Evolutionary conservation across 2,797 vertebrate genomes (phyloP).

Genomic region (Buceros bicornis): DNA sequence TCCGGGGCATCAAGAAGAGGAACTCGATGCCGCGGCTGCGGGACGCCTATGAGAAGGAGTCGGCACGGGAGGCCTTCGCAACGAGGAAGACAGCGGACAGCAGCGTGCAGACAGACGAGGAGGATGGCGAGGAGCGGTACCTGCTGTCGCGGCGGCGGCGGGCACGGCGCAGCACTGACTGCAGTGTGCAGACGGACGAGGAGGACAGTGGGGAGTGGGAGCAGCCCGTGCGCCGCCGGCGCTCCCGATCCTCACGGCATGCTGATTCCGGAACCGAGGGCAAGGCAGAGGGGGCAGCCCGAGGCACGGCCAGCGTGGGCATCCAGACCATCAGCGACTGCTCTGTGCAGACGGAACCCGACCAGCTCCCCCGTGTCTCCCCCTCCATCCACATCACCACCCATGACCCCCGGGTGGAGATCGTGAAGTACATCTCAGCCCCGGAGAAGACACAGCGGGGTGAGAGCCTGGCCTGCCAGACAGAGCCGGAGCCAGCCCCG

Average conservation of each 20-base stretch:
- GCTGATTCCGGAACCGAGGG: constrained; percentile 86
- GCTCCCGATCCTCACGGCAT: constrained; percentile 91
- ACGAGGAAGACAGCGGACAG: constrained; percentile 91
- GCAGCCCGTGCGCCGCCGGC: constrained; percentile 92
- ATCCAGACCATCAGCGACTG: constrained; percentile 97
- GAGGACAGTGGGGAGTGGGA: constrained; percentile 97
- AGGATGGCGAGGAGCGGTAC: constrained; percentile 93
- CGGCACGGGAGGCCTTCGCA: constrained; percentile 75
- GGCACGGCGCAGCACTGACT: constrained; percentile 91
- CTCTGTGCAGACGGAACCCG: constrained; percentile 95
- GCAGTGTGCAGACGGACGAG: constrained; percentile 97
- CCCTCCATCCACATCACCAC: constrained; percentile 96
- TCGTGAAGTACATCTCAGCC: constrained; percentile 95
- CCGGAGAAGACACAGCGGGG: constrained; percentile 95
- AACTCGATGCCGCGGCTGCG: constrained; percentile 97
- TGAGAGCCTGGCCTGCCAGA: constrained; percentile 98
- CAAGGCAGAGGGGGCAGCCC: constrained; percentile 84
- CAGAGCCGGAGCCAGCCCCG: constrained; percentile 91
- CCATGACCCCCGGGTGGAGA: constrained; percentile 94
- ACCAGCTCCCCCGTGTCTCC: constrained; percentile 91
- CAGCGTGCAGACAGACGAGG: constrained; percentile 97
- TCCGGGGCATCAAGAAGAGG: constrained; percentile 90
- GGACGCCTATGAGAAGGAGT: constrained; percentile 89
- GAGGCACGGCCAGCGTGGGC: constrained; percentile 90
- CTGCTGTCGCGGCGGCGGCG: constrained; percentile 91